Evolutionary conservation across 2,797 vertebrate genomes (phyloP), one percentile per base, ranked within the genome.

Genomic region (Taeniopygia guttata): DNA sequence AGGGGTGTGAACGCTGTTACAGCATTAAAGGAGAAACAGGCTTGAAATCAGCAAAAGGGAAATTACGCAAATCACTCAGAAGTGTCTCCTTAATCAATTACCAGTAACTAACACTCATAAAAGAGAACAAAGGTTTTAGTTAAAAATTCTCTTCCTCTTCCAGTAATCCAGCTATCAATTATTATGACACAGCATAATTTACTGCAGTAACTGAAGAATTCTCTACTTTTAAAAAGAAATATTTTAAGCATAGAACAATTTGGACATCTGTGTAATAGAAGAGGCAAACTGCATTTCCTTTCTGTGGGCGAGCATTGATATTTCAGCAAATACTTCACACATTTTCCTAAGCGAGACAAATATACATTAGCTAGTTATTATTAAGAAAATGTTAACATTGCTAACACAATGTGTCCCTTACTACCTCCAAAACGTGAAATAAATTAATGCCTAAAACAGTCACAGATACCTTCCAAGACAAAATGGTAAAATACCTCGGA

Each of bases 401-500:
- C 40, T 58, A 70, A 34, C 19, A 45, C 25, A 58, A 40, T 0
- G 5, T 5, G 5, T 12, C 14, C 10, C 19, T 23, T 18, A 8
- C 22, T 66, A 62, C 19, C 51, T 29, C 14, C n/a, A 34, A 75
- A 75, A 43, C 5, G 5, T 48, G 17, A 74, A 88, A 23, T 36
- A 34, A 5, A n/a, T 56, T 72, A 77, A 59, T 15, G 51, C 1
- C 11, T n/a, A 34, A 73, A 82, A 20, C 0, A 62, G 40, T 10
- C 11, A 70, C 2, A 56, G 14, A 27, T 42, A 3, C 9, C 16
- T 59, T 89, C 21, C 29, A 76, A 60, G 6, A 32, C 3, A n/a
- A 69, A 84, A 22, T 0, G 0, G 18, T 40, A 56, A 48, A 72
- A 36, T 0, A 74, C 0, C 21, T 78, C 46, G 18, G 2, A 58